A percentile compares a stretch with the other conserved stretches of the same genome.
phyloP scores from a whole-genome alignment of 2,113 vertebrate species.

The Corvus cornix region DNA sequence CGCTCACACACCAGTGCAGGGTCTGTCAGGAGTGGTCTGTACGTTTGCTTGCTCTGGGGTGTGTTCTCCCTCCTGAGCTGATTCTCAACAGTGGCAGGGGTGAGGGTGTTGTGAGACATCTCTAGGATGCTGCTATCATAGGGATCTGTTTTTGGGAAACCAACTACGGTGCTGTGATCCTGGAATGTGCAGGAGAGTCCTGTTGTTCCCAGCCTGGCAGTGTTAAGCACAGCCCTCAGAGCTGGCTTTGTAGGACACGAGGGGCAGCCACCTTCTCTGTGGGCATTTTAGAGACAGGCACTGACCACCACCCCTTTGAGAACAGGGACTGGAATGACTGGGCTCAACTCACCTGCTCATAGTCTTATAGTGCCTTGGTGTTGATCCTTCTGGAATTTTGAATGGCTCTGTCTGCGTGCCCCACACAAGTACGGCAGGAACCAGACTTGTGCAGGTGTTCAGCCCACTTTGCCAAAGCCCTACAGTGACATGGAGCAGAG shows the following conservation, averaged over 20 bases:
- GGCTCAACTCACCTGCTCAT: background rate
- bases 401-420: background rate
- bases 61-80: background rate
- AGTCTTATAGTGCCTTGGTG: background rate
- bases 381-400: background rate
- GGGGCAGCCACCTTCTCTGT: background rate
- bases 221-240: background rate
- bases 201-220: background rate
- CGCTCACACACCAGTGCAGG: rapidly evolving
- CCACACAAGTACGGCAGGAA: background rate
- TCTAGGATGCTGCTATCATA: background rate
- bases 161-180: background rate
- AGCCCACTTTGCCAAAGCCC: background rate
- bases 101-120: background rate
- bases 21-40: background rate
- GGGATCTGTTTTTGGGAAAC: background rate
- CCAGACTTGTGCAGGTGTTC: background rate
- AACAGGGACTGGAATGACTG: background rate
- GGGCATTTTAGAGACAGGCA: background rate
- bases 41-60: background rate
- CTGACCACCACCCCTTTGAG: background rate
- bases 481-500: background rate
- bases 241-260: background rate
- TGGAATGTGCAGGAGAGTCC: background rate
- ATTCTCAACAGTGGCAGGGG: background rate